phyloP scores from a whole-genome alignment of 2,888 invertebrate genomes.

The Ariolimax columbianus region DNA sequence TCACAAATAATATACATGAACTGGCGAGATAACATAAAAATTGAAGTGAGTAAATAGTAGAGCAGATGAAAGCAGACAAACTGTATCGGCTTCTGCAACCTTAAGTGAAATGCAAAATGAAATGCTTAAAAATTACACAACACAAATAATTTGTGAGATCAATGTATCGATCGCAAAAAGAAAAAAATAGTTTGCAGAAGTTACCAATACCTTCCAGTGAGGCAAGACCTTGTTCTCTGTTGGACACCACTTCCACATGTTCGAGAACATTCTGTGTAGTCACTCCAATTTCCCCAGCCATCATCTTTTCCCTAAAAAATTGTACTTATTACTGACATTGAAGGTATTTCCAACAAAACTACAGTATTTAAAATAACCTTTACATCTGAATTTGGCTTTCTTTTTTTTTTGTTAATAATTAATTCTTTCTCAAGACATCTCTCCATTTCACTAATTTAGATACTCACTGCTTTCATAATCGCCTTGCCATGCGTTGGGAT shows the following conservation, averaged over 20 bases:
- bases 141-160: no score
- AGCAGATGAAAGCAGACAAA: no score
- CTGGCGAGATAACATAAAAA: no score
- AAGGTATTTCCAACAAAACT: not conserved
- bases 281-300: conserved; percentile 80
- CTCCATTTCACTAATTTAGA: no score
- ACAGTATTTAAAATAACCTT: no score
- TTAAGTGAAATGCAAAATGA: no score
- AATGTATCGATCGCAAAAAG: no score
- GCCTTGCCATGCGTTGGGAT: not conserved
- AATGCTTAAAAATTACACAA: no score
- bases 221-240: conserved; percentile 82
- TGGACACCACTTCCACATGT: conserved; percentile 95
- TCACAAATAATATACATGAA: no score
- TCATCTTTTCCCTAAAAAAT: conserved; percentile 22
- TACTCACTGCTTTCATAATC: not conserved
- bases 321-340: not conserved
- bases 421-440: no score
- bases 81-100: no score
- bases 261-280: conserved; percentile 89
- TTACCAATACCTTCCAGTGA: not conserved
- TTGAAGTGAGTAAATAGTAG: no score
- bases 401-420: not conserved
- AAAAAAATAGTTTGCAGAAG: not conserved
- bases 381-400: not conserved